A percentile compares a stretch with the other conserved stretches of the same genome.
phyloP scores from a whole-genome alignment of 2,888 invertebrate species.

The Patella ulyssiponensis region DNA sequence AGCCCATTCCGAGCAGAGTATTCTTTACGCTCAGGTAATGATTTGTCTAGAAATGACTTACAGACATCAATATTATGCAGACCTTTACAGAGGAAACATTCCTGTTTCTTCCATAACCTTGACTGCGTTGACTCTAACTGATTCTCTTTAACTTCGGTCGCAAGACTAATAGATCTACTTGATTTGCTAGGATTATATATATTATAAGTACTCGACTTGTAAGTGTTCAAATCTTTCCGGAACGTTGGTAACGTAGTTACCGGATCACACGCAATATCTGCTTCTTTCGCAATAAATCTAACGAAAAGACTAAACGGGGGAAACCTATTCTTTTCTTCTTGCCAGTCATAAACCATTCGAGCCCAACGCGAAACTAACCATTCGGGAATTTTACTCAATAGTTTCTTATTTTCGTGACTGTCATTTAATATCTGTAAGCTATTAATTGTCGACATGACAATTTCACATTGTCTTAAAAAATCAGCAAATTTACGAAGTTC shows the following conservation, averaged over 20 bases:
- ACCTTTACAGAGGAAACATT: neutral
- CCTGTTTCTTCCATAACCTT: neutral
- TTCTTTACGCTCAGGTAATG: conserved; percentile 14
- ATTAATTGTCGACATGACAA: conserved; percentile 18
- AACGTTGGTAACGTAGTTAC: conserved; percentile 1
- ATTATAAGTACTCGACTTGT: neutral
- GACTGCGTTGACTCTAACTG: neutral
- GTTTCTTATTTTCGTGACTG: conserved; percentile 20
- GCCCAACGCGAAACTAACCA: conserved; percentile 28
- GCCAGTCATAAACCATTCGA: conserved; percentile 12
- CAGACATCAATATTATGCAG: conserved; percentile 20
- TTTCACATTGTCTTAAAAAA: conserved; percentile 18
- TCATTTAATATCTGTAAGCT: conserved; percentile 10
- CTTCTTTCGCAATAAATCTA: conserved; percentile 17
- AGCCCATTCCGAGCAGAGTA: conserved; percentile 21
- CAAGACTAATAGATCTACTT: neutral
- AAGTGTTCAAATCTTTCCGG: neutral
- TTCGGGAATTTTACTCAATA: conserved; percentile 31
- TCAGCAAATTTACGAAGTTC: conserved; percentile 14
- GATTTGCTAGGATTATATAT: neutral
- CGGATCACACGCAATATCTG: conserved; percentile 19
- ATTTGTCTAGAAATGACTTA: conserved; percentile 1
- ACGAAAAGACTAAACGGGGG: conserved; percentile 12
- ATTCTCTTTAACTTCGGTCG: neutral
- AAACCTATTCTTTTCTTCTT: neutral